Conservation (phyloP, 2,888 invertebrate species). For the Protodeltote pygarga region DNA sequence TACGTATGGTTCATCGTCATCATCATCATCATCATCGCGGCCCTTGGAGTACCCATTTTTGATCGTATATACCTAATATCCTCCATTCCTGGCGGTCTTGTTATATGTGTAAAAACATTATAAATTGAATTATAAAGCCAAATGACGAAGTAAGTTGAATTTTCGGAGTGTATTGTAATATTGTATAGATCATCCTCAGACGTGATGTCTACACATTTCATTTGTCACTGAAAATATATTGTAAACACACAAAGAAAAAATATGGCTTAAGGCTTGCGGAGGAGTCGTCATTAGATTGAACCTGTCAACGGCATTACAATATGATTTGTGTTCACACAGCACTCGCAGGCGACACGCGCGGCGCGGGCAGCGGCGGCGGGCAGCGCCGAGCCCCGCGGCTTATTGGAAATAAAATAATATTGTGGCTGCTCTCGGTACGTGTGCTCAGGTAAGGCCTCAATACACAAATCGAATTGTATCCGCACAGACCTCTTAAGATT, state of each 20-base stretch:
- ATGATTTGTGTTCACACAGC: background rate
- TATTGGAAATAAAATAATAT: conserved; percentile 41
- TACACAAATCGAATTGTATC: conserved; percentile 31
- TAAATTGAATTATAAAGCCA: too few relatives aligned
- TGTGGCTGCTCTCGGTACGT: conserved; percentile 7
- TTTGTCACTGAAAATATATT: background rate
- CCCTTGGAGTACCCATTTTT: too few relatives aligned
- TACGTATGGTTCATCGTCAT: too few relatives aligned
- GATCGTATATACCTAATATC: too few relatives aligned
- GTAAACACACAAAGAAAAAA: background rate
- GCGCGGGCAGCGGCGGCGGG: background rate
- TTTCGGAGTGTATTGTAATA: too few relatives aligned
- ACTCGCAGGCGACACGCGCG: background rate
- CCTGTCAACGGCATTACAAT: conserved; percentile 4
- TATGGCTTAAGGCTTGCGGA: background rate
- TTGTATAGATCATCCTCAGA: too few relatives aligned
- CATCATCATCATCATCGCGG: too few relatives aligned
- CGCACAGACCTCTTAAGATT: conserved; percentile 16
- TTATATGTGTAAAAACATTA: too few relatives aligned
- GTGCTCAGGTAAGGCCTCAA: conserved; percentile 16
- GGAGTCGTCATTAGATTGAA: conserved; percentile 4
- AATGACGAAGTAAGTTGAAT: too few relatives aligned
- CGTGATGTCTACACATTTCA: background rate
- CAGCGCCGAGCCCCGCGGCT: background rate
- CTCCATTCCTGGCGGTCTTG: too few relatives aligned